Conservation (phyloP, 1,140 invertebrate genomes). For the Apis dorsata region DNA sequence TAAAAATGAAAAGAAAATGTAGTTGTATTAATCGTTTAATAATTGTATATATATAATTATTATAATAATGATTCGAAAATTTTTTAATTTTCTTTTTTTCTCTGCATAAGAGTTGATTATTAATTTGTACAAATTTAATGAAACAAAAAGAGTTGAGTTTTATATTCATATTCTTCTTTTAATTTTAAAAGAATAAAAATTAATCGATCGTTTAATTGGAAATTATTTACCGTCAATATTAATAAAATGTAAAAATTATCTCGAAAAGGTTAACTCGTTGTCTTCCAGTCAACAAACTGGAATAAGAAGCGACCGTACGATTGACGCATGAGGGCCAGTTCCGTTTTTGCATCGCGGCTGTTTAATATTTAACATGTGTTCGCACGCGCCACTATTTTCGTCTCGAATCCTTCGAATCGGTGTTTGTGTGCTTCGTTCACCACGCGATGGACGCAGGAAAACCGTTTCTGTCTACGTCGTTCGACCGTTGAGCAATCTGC, state of each 20-base stretch:
- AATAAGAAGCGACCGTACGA: conserved; percentile 16
- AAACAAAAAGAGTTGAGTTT: no score
- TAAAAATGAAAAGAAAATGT: no score
- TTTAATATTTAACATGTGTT: conserved; percentile 51
- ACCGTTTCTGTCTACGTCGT: conserved; percentile 23
- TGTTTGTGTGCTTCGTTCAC: background rate
- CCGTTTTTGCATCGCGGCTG: conserved; percentile 23
- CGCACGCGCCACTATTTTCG: conserved; percentile 27
- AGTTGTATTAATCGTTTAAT: no score
- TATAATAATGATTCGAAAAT: no score
- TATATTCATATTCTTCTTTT: no score
- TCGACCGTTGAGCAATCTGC: conserved; percentile 42
- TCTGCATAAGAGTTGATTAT: no score
- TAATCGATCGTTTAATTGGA: background rate
- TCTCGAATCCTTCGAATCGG: conserved; percentile 29
- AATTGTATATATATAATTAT: no score
- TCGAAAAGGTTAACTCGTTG: background rate
- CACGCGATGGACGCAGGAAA: conserved; percentile 41
- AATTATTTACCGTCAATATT: no score
- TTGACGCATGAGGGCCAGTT: conserved; percentile 27
- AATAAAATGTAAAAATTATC: no score
- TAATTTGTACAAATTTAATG: no score
- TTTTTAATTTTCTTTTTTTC: no score
- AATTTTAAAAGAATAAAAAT: background rate
- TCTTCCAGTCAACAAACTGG: background rate